Evolutionary conservation across 2,888 invertebrate species (phyloP).

Genomic region (Aphrophora alni): DNA sequence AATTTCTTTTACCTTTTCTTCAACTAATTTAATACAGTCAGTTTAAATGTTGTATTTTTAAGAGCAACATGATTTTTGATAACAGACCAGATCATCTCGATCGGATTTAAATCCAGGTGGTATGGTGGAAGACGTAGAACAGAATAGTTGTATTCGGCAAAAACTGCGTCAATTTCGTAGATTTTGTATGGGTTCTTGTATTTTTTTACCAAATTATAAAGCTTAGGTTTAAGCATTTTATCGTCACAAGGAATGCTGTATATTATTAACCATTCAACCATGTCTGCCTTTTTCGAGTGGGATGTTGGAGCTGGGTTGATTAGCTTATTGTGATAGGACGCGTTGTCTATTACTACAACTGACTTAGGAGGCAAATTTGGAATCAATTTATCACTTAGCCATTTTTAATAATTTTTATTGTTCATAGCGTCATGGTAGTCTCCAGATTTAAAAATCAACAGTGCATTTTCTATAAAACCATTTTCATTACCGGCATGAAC

Average conservation of each 20-base stretch:
- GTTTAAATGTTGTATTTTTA: neutral
- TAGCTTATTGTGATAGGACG: too few species aligned
- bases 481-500: too few species aligned
- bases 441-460: too few species aligned
- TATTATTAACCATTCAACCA: neutral
- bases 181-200: neutral
- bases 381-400: too few species aligned
- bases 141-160: neutral
- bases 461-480: too few species aligned
- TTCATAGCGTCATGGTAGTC: neutral
- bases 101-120: slow-evolving; percentile 11
- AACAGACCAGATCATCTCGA: neutral
- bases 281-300: too few species aligned
- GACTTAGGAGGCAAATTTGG: too few species aligned
- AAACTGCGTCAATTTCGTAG: neutral
- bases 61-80: neutral
- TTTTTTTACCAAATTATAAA: too few species aligned
- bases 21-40: neutral
- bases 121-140: too few species aligned
- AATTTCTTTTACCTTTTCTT: neutral
- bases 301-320: too few species aligned
- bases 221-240: too few species aligned
- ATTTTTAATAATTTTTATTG: neutral
- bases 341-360: too few species aligned
- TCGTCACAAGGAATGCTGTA: neutral